Evolutionary conservation across 2,113 vertebrate genomes (phyloP).

Genomic region (Mesoclemmys tuberculata): DNA sequence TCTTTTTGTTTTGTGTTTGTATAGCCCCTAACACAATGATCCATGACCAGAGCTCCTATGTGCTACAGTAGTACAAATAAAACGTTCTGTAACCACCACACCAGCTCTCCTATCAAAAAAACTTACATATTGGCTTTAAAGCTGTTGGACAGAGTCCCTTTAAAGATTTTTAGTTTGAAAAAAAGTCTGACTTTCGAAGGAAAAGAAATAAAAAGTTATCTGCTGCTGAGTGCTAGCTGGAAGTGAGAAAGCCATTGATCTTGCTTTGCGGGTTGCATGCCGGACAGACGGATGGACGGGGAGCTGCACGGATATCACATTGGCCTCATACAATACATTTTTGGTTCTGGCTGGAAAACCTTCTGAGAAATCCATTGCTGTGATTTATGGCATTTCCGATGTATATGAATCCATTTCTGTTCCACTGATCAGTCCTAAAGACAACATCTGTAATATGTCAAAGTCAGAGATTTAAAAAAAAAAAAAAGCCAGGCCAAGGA

Average conservation of each 20-base stretch:
- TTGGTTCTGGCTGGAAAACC: slow-evolving; percentile 40
- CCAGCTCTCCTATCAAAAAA: slow-evolving; percentile 26
- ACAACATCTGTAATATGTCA: slow-evolving; percentile 24
- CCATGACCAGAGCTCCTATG: fast-evolving
- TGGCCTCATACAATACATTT: slow-evolving; percentile 38
- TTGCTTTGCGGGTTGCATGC: neutral
- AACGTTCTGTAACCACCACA: neutral
- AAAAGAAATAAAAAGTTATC: neutral
- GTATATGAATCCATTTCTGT: neutral
- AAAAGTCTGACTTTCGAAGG: slow-evolving; percentile 19
- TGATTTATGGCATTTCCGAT: slow-evolving; percentile 46
- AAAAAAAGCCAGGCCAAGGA: fast-evolving
- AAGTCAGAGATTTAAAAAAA: neutral
- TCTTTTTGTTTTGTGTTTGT: neutral
- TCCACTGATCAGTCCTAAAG: neutral
- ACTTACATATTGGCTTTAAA: neutral
- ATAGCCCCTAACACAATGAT: neutral
- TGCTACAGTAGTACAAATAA: neutral
- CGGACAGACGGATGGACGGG: neutral
- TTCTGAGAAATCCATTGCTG: slow-evolving; percentile 39
- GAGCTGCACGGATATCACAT: slow-evolving; percentile 43
- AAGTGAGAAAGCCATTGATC: neutral
- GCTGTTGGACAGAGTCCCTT: slow-evolving; percentile 42
- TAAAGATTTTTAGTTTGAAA: neutral
- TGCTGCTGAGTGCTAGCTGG: slow-evolving; percentile 53